These are phyloP conservation scores for Anoncus sp. DNA, from an alignment of 2,888 invertebrate species.

Conservation along the genomic window DNA sequence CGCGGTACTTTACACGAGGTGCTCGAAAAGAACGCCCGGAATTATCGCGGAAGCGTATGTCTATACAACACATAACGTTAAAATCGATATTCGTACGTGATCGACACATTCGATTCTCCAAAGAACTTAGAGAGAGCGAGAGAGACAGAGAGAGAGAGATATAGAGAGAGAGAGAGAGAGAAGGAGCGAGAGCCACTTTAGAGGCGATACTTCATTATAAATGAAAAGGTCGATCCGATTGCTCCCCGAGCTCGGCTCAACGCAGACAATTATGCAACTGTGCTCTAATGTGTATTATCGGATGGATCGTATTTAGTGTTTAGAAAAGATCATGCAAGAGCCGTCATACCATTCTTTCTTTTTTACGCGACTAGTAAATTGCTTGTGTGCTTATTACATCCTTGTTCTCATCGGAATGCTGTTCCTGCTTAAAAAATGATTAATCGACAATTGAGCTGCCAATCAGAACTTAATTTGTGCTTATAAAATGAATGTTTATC, in stretches of 20 bases:
- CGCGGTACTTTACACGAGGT: constrained; percentile 21
- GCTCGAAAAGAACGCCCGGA: constrained; percentile 54
- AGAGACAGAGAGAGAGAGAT: constrained; percentile 19
- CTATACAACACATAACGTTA: constrained; percentile 34
- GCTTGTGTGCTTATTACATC: too few relatives aligned
- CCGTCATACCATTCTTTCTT: neutral
- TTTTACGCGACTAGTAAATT: neutral
- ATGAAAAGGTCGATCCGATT: constrained; percentile 60
- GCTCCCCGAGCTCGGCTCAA: constrained; percentile 30
- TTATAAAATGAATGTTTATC: neutral
- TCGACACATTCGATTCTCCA: constrained; percentile 49
- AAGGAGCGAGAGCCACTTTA: constrained; percentile 30
- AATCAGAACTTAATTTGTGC: neutral
- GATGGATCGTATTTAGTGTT: constrained; percentile 18
- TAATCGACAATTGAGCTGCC: too few relatives aligned
- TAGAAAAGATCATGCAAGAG: neutral
- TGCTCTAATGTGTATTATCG: constrained; percentile 18
- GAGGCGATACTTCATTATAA: constrained; percentile 54
- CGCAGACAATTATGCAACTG: constrained; percentile 53
- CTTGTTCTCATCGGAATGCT: too few relatives aligned
- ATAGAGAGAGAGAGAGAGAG: constrained; percentile 20
- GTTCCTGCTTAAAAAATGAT: too few relatives aligned
- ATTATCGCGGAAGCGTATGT: constrained; percentile 61
- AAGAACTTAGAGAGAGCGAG: constrained; percentile 6
- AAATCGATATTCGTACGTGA: constrained; percentile 57